Evolutionary conservation across 2,113 vertebrate genomes (phyloP).

Genomic region (Oenanthe melanoleuca): DNA sequence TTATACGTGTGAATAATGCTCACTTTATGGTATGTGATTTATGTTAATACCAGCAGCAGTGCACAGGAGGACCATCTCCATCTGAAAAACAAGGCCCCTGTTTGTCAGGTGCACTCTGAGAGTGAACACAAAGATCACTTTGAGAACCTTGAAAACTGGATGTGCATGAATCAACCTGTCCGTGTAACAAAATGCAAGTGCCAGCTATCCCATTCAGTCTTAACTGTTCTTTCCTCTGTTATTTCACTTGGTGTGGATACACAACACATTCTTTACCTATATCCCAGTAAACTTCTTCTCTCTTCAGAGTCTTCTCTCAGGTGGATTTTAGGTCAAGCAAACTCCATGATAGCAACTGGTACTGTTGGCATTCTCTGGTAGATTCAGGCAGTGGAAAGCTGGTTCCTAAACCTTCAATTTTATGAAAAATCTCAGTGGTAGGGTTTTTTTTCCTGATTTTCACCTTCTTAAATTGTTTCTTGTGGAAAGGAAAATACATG

Average conservation of each 20-base stretch:
- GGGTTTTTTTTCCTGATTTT: background rate
- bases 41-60: background rate
- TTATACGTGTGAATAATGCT: background rate
- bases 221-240: background rate
- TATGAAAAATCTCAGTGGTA: background rate
- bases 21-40: background rate
- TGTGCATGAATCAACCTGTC: accelerated
- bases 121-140: background rate
- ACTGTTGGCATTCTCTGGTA: background rate
- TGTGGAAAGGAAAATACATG: background rate
- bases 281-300: background rate
- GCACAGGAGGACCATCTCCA: background rate
- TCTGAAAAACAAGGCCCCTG: background rate
- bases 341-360: background rate
- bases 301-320: background rate
- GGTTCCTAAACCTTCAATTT: background rate
- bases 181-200: background rate
- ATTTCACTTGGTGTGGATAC: background rate
- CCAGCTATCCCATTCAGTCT: accelerated
- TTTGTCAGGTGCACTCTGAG: background rate
- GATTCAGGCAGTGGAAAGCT: background rate
- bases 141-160: background rate
- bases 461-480: background rate
- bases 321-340: background rate
- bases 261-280: background rate